Evolutionary conservation across 2,113 vertebrate species (phyloP).

Genomic region (Chiloscyllium plagiosum): DNA sequence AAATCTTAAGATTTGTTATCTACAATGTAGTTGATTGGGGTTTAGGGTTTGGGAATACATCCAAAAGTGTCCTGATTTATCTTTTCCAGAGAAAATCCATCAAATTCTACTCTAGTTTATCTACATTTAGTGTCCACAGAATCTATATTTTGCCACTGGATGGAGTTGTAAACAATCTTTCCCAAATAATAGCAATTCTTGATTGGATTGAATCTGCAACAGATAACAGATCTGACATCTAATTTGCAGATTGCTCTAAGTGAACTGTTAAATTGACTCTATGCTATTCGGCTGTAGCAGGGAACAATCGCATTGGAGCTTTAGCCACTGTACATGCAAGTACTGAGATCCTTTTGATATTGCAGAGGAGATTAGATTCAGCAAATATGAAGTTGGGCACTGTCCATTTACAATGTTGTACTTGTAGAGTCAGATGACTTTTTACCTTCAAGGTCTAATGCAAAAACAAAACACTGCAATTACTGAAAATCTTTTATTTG

Average conservation of each 20-base stretch:
- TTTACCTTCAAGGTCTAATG: not conserved
- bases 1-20: not conserved
- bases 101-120: not conserved
- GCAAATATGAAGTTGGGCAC: not conserved
- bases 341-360: not conserved
- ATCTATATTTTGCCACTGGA: not conserved
- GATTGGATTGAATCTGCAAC: too few species aligned
- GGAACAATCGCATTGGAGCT: not conserved
- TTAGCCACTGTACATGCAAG: not conserved
- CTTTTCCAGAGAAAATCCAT: not conserved
- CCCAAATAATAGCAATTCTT: not conserved
- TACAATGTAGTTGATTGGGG: too few species aligned
- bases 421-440: not conserved
- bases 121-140: too few species aligned
- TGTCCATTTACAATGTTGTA: not conserved
- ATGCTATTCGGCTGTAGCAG: not conserved
- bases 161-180: not conserved
- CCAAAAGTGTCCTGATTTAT: not conserved
- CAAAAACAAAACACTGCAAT: not conserved
- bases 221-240: not conserved
- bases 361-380: not conserved
- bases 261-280: not conserved
- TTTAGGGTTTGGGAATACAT: too few species aligned
- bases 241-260: too few species aligned
- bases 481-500: not conserved